Evolutionary conservation across 2,888 invertebrate species (phyloP).

Genomic region (Zaprionus bogoriensis): DNA sequence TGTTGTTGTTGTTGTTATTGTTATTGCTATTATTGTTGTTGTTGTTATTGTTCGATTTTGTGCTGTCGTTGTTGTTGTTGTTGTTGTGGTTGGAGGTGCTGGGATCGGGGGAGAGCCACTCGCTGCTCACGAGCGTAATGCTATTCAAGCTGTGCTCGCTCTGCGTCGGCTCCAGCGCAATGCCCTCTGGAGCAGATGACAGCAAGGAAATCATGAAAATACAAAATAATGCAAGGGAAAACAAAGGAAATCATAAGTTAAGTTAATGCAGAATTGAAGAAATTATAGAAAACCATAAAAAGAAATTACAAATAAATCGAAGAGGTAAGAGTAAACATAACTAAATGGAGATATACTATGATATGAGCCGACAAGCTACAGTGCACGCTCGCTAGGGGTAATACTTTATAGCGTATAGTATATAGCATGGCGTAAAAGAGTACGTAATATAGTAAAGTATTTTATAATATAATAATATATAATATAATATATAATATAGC

Average conservation of each 20-base stretch:
- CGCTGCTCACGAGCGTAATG: conserved; percentile 73
- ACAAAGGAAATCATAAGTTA: conserved; percentile 1
- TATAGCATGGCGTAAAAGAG: too few relatives aligned
- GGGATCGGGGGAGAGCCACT: conserved; percentile 65
- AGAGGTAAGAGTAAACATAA: background rate
- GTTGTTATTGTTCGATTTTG: conserved; percentile 27
- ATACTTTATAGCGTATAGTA: too few relatives aligned
- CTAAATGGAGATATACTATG: background rate
- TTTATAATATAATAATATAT: too few relatives aligned
- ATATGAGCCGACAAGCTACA: too few relatives aligned
- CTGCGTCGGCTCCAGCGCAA: conserved; percentile 52
- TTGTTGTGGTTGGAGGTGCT: conserved; percentile 30
- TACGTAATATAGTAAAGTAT: too few relatives aligned
- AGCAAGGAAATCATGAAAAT: conserved; percentile 25
- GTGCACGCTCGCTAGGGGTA: too few relatives aligned
- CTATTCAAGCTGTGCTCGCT: conserved; percentile 71
- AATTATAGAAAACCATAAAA: conserved; percentile 7
- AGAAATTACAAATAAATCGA: conserved; percentile 1
- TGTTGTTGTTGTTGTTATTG: conserved; percentile 40
- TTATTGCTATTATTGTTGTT: conserved; percentile 30
- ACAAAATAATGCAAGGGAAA: conserved; percentile 21
- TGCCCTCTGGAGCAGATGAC: conserved; percentile 42
- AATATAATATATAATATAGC: too few relatives aligned
- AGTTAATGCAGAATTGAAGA: conserved; percentile 4
- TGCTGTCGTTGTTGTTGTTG: conserved; percentile 47